A percentile compares a stretch with the other conserved stretches of the same genome.
These are phyloP conservation scores for Eospalax fontanierii DNA, from an alignment of 2,797 vertebrate genomes.

Conservation along the genomic window DNA sequence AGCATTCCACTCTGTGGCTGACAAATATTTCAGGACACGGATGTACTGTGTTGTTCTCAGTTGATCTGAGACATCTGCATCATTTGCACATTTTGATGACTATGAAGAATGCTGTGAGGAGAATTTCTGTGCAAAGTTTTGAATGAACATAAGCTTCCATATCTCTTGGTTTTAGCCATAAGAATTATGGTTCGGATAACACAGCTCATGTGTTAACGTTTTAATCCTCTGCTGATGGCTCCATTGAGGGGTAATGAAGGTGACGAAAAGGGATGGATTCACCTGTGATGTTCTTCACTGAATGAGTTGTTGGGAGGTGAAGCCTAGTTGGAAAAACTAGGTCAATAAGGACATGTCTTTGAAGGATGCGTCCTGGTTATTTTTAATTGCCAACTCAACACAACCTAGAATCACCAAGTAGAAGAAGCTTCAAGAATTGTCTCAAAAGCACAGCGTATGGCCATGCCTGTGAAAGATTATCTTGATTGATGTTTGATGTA, in stretches of 20 bases:
- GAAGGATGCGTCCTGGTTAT: not conserved
- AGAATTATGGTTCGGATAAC: not conserved
- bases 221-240: not conserved
- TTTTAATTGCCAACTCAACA: not conserved
- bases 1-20: no score
- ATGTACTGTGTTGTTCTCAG: not conserved
- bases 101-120: fast-evolving
- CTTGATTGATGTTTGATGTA: not conserved
- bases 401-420: not conserved
- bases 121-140: not conserved
- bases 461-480: not conserved
- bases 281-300: not conserved
- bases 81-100: not conserved
- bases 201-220: no score
- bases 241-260: not conserved
- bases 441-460: not conserved
- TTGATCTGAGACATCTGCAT: not conserved
- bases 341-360: no score
- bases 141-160: not conserved
- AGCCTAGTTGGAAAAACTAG: not conserved
- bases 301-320: no score
- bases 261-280: not conserved
- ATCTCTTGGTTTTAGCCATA: not conserved
- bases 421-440: not conserved
- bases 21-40: not conserved